Percentiles rank a stretch among this genome's conserved stretches.
These are phyloP conservation scores for Thymallus thymallus DNA, from an alignment of 2,113 vertebrate species.

Conservation along the genomic window DNA sequence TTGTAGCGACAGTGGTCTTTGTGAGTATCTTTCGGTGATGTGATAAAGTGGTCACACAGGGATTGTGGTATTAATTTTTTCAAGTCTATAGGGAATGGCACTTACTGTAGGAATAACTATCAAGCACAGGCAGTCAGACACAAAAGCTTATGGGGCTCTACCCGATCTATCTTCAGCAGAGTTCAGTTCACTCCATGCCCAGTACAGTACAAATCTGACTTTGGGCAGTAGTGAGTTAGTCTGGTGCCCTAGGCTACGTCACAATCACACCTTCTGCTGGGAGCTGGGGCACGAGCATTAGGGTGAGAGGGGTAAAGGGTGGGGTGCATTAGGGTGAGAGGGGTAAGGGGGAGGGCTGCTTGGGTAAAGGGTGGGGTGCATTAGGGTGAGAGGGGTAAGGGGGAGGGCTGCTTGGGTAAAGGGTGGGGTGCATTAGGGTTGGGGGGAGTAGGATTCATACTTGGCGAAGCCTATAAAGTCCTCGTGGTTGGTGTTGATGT, in stretches of 20 bases:
- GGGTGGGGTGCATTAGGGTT: background rate
- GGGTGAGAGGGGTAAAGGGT: background rate
- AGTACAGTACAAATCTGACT: background rate
- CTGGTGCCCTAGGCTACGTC: background rate
- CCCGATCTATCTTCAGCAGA: background rate
- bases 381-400: background rate
- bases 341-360: too few species aligned
- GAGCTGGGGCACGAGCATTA: constrained; percentile 19
- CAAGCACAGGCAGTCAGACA: too few species aligned
- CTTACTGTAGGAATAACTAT: too few species aligned
- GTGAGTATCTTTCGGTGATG: too few species aligned
- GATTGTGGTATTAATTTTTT: too few species aligned
- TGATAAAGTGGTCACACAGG: background rate
- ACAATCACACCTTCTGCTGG: background rate
- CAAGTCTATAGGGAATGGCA: background rate
- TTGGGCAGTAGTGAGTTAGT: constrained; percentile 22
- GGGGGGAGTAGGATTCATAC: constrained; percentile 73
- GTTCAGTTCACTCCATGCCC: too few species aligned
- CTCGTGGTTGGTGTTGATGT: constrained; percentile 99
- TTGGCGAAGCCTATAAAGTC: constrained; percentile 99
- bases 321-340: background rate
- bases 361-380: background rate
- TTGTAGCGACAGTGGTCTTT: too few species aligned
- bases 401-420: too few species aligned
- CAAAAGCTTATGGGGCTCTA: background rate